Evolutionary conservation across 2,888 invertebrate genomes (phyloP).

Genomic region (Alloscopus bannaensis): DNA sequence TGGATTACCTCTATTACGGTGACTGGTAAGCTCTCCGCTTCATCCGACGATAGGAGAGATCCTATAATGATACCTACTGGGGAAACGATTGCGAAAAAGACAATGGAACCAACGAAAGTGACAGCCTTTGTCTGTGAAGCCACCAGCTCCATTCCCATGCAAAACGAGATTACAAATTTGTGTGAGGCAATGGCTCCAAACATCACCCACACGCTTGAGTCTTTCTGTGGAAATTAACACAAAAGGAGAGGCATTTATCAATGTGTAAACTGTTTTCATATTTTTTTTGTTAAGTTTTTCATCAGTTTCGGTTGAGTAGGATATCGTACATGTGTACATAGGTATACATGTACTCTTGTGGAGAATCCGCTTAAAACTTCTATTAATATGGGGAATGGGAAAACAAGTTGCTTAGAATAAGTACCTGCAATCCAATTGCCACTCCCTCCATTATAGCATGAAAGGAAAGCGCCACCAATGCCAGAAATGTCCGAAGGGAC

Average conservation of each 20-base stretch:
- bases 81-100: constrained; percentile 76
- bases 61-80: constrained; percentile 78
- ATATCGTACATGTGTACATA: too few species aligned
- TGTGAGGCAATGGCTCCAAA: constrained; percentile 75
- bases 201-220: constrained; percentile 74
- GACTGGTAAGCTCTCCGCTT: constrained; percentile 46
- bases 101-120: constrained; percentile 75
- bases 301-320: too few species aligned
- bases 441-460: constrained; percentile 88
- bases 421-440: constrained; percentile 85
- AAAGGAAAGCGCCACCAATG: constrained; percentile 83
- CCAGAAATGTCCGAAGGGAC: constrained; percentile 66
- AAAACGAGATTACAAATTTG: constrained; percentile 75
- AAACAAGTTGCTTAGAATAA: background rate
- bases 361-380: too few species aligned
- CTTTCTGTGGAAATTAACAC: too few species aligned
- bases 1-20: constrained; percentile 69
- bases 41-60: constrained; percentile 73
- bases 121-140: constrained; percentile 67
- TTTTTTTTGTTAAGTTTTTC: too few species aligned
- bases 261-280: background rate
- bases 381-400: too few species aligned
- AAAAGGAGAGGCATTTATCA: too few species aligned
- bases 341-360: too few species aligned
- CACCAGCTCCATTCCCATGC: constrained; percentile 75